Evolutionary conservation across 2,113 vertebrate genomes (phyloP).

Genomic region (Lepus americanus): DNA sequence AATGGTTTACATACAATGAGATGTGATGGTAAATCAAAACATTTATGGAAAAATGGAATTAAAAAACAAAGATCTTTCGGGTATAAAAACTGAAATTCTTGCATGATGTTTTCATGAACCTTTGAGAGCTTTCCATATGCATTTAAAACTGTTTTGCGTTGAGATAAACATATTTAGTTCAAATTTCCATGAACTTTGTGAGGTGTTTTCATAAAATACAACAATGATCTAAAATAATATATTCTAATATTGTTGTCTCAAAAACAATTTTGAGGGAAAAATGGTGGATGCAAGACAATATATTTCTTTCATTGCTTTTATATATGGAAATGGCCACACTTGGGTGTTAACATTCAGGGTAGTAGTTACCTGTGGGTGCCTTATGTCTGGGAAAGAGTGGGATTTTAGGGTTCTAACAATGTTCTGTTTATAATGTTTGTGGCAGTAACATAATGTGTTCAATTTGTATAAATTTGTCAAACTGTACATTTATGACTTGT

Average conservation of each 20-base stretch:
- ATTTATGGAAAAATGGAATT: too few species aligned
- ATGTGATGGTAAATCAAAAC: background rate
- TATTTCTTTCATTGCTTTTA: background rate
- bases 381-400: background rate
- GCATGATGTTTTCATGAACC: too few species aligned
- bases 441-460: background rate
- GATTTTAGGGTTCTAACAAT: background rate
- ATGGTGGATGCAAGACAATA: background rate
- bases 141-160: too few species aligned
- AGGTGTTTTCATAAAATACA: background rate
- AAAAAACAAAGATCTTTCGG: too few species aligned
- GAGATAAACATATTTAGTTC: too few species aligned
- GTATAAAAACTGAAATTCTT: too few species aligned
- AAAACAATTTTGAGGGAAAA: slow-evolving; percentile 6
- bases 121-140: too few species aligned
- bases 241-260: background rate
- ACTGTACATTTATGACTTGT: background rate
- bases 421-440: background rate
- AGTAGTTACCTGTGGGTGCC: background rate
- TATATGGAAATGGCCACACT: background rate
- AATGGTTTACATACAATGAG: background rate
- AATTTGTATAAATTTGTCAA: background rate
- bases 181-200: too few species aligned
- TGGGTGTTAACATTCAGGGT: background rate
- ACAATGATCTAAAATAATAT: background rate